Base-by-base conservation (phyloP, 2,888 invertebrate genomes). In the Xylota segnis region DNA sequence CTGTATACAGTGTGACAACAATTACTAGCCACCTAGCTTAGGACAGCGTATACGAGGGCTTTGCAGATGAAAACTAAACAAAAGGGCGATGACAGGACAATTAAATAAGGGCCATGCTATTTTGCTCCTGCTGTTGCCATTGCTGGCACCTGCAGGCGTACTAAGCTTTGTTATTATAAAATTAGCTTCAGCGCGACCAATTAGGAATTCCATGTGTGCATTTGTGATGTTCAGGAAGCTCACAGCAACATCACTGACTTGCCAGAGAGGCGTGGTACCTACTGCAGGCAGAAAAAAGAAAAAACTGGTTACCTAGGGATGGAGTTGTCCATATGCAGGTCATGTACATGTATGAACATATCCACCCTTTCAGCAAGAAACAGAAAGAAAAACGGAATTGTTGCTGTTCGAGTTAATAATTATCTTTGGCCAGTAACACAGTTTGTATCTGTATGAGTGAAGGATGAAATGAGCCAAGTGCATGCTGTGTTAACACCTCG, bases 91-190 rank as follows among this genome's bases (percentile, higher is more conserved):
- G 78, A 45, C 70, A 83, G 78, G 50, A 65, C 83, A 83, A 79
- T 83, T 75, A 79, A 79, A 70, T 74, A 68, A 78, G 61, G 65
- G 63, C 68, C 43, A 68, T 68, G 66, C 54, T 54, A 52, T 61
- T 54, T 50, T 47, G 18, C n/a, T 76, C 70, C 34, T 77, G 37
- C 18, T 71, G 32, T 40, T 58, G n/a, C 0, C 34, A 16, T 4
- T 61, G 47, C 50, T 68, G 52, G 23, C 83, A 79, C 79, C 83
- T 83, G 68, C 78, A 68, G 83, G 79, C 74, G 32, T 34, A 32
- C 63, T 78, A 43, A 83, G 79, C 79, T 84, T 84, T 79, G 83
- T 79, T 79, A 84, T 84, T 84, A 84, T 59, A 84, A 84, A 84
- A 84, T 84, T 79, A 84, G 79, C 74, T 79, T 29, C 63, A 79